Evolutionary conservation across 2,797 vertebrate genomes (phyloP).

Genomic region (Allobates femoralis): DNA sequence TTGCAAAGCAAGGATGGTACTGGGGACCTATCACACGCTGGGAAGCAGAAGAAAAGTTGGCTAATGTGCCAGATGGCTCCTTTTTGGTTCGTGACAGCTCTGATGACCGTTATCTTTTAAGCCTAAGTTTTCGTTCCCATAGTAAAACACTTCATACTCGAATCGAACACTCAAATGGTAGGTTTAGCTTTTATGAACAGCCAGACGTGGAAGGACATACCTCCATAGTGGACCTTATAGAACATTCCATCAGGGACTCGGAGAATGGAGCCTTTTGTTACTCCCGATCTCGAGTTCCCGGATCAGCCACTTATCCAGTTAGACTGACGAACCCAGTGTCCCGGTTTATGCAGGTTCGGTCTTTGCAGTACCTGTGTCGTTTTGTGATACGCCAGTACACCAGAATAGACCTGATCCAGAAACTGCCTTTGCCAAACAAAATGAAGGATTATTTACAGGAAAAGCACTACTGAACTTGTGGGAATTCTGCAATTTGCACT

Average conservation of each 20-base stretch:
- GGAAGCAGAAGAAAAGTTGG: conserved; percentile 96
- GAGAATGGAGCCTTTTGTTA: conserved; percentile 98
- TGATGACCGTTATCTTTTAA: conserved; percentile 96
- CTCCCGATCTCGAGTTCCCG: conserved; percentile 94
- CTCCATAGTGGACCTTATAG: conserved; percentile 96
- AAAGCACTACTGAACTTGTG: conserved; percentile 97
- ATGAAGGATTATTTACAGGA: conserved; percentile 99
- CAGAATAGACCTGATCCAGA: conserved; percentile 97
- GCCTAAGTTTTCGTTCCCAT: conserved; percentile 97
- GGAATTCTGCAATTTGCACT: conserved; percentile 90
- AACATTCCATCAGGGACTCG: conserved; percentile 97
- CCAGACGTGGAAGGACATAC: conserved; percentile 97
- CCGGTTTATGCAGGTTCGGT: conserved; percentile 98
- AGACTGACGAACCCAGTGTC: conserved; percentile 96
- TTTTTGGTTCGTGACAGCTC: conserved; percentile 98
- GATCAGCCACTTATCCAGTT: conserved; percentile 96
- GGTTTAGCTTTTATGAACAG: conserved; percentile 99
- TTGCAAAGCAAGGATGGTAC: conserved; percentile 98
- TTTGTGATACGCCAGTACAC: conserved; percentile 99
- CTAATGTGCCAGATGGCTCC: conserved; percentile 91
- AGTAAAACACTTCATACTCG: conserved; percentile 96
- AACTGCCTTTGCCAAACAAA: conserved; percentile 99
- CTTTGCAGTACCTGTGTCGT: conserved; percentile 96
- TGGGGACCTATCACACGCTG: conserved; percentile 99
- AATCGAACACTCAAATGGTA: conserved; percentile 97